Evolutionary conservation across 2,797 vertebrate genomes (phyloP).

Genomic region (Pempheris klunzingeri): DNA sequence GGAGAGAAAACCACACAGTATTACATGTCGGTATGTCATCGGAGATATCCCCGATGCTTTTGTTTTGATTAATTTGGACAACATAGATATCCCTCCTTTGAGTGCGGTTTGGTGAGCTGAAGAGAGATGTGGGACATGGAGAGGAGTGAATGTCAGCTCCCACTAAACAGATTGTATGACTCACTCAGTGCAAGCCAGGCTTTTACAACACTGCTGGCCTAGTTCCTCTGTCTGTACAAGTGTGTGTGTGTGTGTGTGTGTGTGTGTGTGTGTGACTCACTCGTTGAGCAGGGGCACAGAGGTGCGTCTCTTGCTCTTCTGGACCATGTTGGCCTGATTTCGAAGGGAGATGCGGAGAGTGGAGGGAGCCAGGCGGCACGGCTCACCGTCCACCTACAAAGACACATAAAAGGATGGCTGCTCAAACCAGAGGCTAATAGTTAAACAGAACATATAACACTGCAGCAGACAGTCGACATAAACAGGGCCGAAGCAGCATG

Average conservation of each 20-base stretch:
- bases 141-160: constrained; percentile 67
- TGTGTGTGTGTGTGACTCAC: constrained; percentile 85
- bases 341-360: constrained; percentile 95
- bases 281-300: constrained; percentile 96
- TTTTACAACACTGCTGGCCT: constrained; percentile 81
- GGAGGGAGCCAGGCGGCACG: constrained; percentile 93
- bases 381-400: constrained; percentile 94
- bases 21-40: constrained; percentile 23
- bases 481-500: too few species aligned
- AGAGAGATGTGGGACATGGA: constrained; percentile 50
- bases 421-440: background rate
- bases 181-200: constrained; percentile 90
- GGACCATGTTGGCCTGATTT: constrained; percentile 99
- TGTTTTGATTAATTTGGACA: constrained; percentile 37
- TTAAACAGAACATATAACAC: too few species aligned
- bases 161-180: constrained; percentile 75
- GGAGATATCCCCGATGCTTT: constrained; percentile 7
- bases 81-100: constrained; percentile 24
- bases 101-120: constrained; percentile 46
- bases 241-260: constrained; percentile 34
- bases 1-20: constrained; percentile 11
- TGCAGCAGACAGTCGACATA: too few species aligned
- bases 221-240: constrained; percentile 45
- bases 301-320: constrained; percentile 97
- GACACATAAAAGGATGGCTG: background rate